phyloP scores from a whole-genome alignment of 92 coral and sea anemone genomes.

The Palythoa grandiflora region DNA sequence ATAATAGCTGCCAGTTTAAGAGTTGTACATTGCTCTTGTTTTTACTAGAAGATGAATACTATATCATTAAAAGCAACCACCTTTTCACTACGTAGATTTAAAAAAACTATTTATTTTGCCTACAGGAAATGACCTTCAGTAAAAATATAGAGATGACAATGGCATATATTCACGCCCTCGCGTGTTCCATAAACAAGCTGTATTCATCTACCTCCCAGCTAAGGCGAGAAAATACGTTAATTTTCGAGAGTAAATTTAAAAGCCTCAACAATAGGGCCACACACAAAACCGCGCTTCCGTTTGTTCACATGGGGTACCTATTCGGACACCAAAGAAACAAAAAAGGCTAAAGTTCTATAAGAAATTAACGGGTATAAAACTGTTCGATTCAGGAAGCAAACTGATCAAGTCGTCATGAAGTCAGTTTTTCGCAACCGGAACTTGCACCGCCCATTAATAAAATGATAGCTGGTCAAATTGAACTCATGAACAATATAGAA shows the following conservation, averaged over 20 bases:
- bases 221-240: constrained; percentile 24
- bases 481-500: constrained; percentile 6
- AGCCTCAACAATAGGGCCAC: constrained; percentile 9
- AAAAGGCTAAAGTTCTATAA: not conserved
- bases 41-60: not conserved
- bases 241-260: constrained; percentile 2
- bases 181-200: not conserved
- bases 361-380: not conserved
- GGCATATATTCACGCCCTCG: not conserved
- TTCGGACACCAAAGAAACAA: not conserved
- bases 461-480: not conserved
- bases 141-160: not conserved
- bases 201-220: not conserved
- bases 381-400: not conserved
- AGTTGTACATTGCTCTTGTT: not conserved
- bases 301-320: not conserved
- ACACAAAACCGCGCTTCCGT: constrained; percentile 2
- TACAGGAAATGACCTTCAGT: not conserved
- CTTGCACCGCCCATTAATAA: constrained; percentile 16
- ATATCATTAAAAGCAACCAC: not conserved
- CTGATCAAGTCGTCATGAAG: not conserved
- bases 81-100: not conserved
- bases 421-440: not conserved
- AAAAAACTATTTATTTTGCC: not conserved
- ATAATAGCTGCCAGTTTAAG: not conserved